phyloP scores from a whole-genome alignment of 2,113 vertebrate species.

The Chinchilla lanigera region DNA sequence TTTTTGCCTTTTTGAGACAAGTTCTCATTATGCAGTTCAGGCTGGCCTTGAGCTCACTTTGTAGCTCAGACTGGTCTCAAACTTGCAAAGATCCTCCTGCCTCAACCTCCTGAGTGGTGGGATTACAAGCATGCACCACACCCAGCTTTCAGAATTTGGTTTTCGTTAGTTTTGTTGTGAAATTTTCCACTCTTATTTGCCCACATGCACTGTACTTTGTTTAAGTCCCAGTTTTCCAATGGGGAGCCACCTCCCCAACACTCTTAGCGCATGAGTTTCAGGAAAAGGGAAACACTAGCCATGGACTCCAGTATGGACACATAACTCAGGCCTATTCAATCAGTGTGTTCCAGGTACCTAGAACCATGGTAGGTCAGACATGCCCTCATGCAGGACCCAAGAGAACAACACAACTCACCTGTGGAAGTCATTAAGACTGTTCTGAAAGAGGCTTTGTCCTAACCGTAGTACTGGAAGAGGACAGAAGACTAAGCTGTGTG shows the following conservation, averaged over 20 bases:
- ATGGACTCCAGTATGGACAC: background rate
- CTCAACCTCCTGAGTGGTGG: too few relatives aligned
- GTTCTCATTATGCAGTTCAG: too few relatives aligned
- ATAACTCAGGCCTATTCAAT: background rate
- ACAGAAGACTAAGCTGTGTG: conserved; percentile 1
- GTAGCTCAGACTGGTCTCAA: too few relatives aligned
- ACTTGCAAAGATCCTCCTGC: too few relatives aligned
- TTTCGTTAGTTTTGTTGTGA: background rate
- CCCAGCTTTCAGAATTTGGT: background rate
- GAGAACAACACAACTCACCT: background rate
- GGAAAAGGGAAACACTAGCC: background rate
- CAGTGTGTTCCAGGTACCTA: background rate
- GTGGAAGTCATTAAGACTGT: background rate
- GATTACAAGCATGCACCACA: too few relatives aligned
- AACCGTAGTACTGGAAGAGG: background rate
- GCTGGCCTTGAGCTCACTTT: too few relatives aligned
- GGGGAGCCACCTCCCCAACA: background rate
- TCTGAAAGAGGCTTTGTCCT: background rate
- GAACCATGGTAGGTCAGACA: background rate
- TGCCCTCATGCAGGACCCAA: background rate
- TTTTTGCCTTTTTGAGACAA: too few relatives aligned
- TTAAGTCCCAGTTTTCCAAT: background rate
- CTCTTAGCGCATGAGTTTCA: background rate
- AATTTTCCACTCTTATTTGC: background rate
- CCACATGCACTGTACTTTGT: background rate